Base-by-base conservation (phyloP, 2,113 vertebrate species). In the Toxotes jaculatrix region DNA sequence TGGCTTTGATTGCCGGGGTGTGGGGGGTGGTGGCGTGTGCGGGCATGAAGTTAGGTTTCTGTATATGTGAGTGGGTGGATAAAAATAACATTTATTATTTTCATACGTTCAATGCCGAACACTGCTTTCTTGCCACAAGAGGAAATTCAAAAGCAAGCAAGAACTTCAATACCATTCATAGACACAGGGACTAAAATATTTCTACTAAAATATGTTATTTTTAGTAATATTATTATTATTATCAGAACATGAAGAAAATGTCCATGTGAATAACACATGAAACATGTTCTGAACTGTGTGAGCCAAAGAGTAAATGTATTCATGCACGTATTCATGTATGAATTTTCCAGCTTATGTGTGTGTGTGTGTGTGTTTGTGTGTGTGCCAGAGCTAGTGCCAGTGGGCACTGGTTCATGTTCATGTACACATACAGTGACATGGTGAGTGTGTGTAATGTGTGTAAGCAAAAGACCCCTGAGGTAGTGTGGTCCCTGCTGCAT, bases 71-170 rank as follows among this genome's bases (percentile, higher is more conserved):
- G 90, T 89, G 87, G 79, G 83, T 61, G 85, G 74, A 77, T 36
- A 45, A 57, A 38, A 82, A 12, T 42, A 60, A 92, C 31, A 82
- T 94, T 53, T 43, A 88, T 63, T 95, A 94, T 77, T 94, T 79
- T 0, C 89, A 95, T 84, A 5, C 40, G 73, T 69, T 40, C 31
- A 56, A 67, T 34, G 40, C 19, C 45, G 42, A 42, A 79, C 57
- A 68, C 31, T 61, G 21, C 13, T n/a, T 1, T 59, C n/a, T n/a
- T 53, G 4, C 45, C 32, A 42, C 42, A n/a, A 45, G 10, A 72
- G 34, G 85, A 17, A 93, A 89, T 80, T 43, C 12, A 63, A 27
- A 63, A 31, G 31, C 23, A 64, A 64, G 61, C 40, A 57, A 77
- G 42, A 82, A 68, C 77, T 9, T 31, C 2, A 49, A 36, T 27